Evolutionary conservation across 2,113 vertebrate species (phyloP).

Genomic region (Cavia aperea): DNA sequence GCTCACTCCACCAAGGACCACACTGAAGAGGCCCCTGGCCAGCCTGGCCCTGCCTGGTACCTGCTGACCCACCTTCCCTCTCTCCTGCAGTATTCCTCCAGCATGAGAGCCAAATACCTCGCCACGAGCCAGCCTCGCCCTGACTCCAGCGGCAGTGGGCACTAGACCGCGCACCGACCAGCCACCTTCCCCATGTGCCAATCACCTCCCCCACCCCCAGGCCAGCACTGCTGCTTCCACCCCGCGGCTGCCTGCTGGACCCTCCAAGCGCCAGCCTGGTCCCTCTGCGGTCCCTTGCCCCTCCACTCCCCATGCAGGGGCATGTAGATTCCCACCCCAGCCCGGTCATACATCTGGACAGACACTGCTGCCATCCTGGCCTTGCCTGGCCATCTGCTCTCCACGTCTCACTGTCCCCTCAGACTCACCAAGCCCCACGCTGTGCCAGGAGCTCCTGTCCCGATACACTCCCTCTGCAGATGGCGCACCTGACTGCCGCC

Average conservation of each 20-base stretch:
- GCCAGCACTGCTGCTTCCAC: slow-evolving; percentile 65
- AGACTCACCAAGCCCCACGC: neutral
- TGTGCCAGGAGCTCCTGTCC: neutral
- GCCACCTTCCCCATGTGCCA: slow-evolving; percentile 73
- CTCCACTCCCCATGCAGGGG: neutral
- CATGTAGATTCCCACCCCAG: neutral
- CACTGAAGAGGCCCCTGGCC: neutral
- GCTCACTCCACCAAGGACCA: neutral
- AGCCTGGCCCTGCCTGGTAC: neutral
- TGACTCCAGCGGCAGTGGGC: slow-evolving; percentile 84
- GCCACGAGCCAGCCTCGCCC: slow-evolving; percentile 92
- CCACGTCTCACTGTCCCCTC: neutral
- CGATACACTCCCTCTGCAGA: neutral
- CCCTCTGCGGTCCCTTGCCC: neutral
- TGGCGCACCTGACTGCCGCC: neutral
- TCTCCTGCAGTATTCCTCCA: slow-evolving; percentile 93
- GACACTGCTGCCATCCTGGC: neutral
- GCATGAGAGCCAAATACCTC: slow-evolving; percentile 99
- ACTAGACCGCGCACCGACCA: slow-evolving; percentile 72
- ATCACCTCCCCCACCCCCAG: slow-evolving; percentile 58
- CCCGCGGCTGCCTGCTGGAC: slow-evolving; percentile 59
- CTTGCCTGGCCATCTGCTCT: neutral
- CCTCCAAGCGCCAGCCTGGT: slow-evolving; percentile 58
- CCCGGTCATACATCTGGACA: neutral
- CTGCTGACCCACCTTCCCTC: slow-evolving; percentile 49